phyloP scores from a whole-genome alignment of 2,113 vertebrate species.

The Mormyrus iriodes region DNA sequence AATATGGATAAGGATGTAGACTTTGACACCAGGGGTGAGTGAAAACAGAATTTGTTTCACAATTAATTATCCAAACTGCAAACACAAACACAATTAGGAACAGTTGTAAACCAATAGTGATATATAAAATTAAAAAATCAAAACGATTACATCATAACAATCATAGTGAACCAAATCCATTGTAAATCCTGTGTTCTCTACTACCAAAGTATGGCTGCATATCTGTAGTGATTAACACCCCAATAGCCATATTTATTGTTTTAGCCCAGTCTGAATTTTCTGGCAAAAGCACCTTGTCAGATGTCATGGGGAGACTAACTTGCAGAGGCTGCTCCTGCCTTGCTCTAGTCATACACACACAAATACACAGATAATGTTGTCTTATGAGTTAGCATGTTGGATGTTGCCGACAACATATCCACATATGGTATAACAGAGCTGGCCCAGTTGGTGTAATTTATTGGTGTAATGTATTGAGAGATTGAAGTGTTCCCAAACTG shows the following conservation, averaged over 20 bases:
- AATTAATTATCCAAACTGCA: neutral
- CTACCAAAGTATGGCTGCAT: neutral
- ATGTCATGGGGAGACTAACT: neutral
- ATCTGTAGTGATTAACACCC: neutral
- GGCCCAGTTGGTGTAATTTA: neutral
- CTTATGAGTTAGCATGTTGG: neutral
- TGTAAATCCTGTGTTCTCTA: neutral
- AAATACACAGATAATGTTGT: neutral
- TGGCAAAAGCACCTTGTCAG: neutral
- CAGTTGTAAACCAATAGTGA: neutral
- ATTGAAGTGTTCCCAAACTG: no score
- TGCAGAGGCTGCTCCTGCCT: neutral
- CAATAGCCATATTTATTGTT: neutral
- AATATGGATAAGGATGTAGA: constrained; percentile 67
- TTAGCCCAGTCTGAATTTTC: neutral
- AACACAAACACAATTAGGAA: neutral
- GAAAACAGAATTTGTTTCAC: neutral
- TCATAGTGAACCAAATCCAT: neutral
- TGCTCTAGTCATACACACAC: neutral
- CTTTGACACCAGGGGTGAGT: constrained; percentile 74
- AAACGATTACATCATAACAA: neutral
- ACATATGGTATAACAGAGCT: neutral
- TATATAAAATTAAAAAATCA: neutral
- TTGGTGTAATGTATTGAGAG: neutral
- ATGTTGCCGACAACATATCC: neutral